A percentile compares a stretch with the other conserved stretches of the same genome.
These are phyloP conservation scores for Hippoglossus hippoglossus DNA, from an alignment of 2,797 vertebrate species.

Conservation along the genomic window DNA sequence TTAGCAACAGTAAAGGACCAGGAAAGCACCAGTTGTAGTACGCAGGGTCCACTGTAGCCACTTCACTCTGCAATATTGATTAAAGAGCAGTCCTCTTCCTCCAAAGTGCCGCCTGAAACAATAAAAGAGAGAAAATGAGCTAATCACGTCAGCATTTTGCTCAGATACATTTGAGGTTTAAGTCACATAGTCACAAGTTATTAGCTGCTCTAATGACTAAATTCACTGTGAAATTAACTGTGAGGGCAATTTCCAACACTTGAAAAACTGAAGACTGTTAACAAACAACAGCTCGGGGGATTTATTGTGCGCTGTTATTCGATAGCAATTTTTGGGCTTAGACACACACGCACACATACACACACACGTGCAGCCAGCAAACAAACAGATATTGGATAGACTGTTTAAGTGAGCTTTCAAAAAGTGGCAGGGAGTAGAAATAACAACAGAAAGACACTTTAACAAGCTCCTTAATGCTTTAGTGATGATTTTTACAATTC, in stretches of 20 bases:
- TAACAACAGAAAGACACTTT: slow-evolving; percentile 8
- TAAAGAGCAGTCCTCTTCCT: slow-evolving; percentile 18
- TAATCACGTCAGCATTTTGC: slow-evolving; percentile 28
- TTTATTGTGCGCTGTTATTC: slow-evolving; percentile 28
- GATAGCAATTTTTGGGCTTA: slow-evolving; percentile 17
- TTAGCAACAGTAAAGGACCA: slow-evolving; percentile 18
- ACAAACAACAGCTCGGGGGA: slow-evolving; percentile 33
- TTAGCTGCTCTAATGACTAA: slow-evolving; percentile 51
- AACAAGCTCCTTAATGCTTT: slow-evolving; percentile 5
- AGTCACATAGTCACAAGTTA: slow-evolving; percentile 33
- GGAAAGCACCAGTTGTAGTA: slow-evolving; percentile 17
- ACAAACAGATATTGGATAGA: slow-evolving; percentile 20
- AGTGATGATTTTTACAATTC: slow-evolving; percentile 11
- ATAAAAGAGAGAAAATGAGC: slow-evolving; percentile 15
- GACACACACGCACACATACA: slow-evolving; percentile 10
- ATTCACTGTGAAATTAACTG: slow-evolving; percentile 61
- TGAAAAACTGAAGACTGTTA: slow-evolving; percentile 35
- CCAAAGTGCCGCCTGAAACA: slow-evolving; percentile 37
- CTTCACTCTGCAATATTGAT: slow-evolving; percentile 28
- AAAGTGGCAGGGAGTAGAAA: slow-evolving; percentile 13
- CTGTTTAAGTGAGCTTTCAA: slow-evolving; percentile 27
- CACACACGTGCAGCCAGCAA: not conserved
- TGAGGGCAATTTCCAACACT: slow-evolving; percentile 36
- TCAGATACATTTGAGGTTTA: slow-evolving; percentile 18
- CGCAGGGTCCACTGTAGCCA: not conserved